phyloP scores from a whole-genome alignment of 2,888 invertebrate genomes.

The Sipha maydis region DNA sequence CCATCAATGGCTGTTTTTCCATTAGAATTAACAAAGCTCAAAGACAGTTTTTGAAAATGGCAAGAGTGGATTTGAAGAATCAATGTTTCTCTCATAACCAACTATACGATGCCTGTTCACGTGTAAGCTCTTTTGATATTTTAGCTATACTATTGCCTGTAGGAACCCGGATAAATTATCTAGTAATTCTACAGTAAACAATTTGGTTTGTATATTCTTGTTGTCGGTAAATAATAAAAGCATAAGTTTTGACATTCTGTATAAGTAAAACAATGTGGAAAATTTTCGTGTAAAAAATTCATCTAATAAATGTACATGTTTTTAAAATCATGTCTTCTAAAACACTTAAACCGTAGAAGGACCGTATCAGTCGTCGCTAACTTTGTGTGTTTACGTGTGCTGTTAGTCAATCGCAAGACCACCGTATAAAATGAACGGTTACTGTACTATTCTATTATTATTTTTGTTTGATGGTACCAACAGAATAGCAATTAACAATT shows the following conservation, averaged over 20 bases:
- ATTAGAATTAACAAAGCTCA: no score
- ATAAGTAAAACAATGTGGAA: neutral
- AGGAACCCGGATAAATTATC: no score
- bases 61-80: no score
- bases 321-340: neutral
- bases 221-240: neutral
- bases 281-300: neutral
- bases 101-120: no score
- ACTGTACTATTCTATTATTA: constrained; percentile 6
- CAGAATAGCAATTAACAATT: constrained; percentile 48
- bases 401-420: constrained; percentile 1
- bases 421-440: neutral
- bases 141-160: no score
- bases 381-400: constrained; percentile 18
- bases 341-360: neutral
- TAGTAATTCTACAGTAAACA: neutral
- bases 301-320: neutral
- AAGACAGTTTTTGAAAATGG: no score
- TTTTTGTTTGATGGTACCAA: constrained; percentile 12
- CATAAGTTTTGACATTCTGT: neutral
- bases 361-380: neutral
- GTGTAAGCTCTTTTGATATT: no score
- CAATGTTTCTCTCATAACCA: no score
- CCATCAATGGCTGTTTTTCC: no score
- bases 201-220: neutral